Conservation (phyloP, 2,888 invertebrate species). For the Ornithoptera priamus region DNA sequence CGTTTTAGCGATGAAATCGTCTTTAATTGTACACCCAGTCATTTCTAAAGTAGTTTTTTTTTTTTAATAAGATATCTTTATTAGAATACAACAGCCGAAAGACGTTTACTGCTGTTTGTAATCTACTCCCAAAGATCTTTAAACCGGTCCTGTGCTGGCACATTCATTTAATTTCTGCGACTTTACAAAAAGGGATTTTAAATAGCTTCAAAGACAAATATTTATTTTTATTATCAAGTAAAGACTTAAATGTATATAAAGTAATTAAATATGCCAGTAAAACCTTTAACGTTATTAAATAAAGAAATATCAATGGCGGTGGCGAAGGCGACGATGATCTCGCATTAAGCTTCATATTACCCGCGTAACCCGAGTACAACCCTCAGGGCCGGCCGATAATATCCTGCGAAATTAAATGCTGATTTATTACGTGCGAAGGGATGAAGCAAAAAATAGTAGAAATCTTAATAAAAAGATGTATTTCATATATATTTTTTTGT, state of each 20-base stretch:
- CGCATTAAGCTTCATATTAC: constrained; percentile 1
- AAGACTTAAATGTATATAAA: neutral
- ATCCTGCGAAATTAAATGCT: neutral
- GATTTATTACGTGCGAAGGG: neutral
- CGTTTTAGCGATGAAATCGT: neutral
- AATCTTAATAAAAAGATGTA: neutral
- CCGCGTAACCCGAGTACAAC: constrained; percentile 1
- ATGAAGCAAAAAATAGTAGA: neutral
- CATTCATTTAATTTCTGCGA: too few species aligned
- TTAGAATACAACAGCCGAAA: too few species aligned
- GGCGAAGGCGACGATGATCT: neutral
- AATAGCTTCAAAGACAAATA: neutral
- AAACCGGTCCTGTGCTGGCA: too few species aligned
- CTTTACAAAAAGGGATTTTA: too few species aligned
- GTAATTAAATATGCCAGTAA: neutral
- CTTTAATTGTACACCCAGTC: too few species aligned
- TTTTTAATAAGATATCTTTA: too few species aligned
- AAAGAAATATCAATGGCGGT: neutral
- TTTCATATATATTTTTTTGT: neutral
- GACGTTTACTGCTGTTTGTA: too few species aligned
- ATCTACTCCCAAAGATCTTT: too few species aligned
- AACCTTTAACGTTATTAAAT: neutral
- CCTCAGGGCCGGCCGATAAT: neutral
- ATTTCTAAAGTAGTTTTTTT: too few species aligned
- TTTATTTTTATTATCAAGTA: too few species aligned